Base-by-base conservation (phyloP, 2,113 vertebrate genomes). In the Macquaria australasica region DNA sequence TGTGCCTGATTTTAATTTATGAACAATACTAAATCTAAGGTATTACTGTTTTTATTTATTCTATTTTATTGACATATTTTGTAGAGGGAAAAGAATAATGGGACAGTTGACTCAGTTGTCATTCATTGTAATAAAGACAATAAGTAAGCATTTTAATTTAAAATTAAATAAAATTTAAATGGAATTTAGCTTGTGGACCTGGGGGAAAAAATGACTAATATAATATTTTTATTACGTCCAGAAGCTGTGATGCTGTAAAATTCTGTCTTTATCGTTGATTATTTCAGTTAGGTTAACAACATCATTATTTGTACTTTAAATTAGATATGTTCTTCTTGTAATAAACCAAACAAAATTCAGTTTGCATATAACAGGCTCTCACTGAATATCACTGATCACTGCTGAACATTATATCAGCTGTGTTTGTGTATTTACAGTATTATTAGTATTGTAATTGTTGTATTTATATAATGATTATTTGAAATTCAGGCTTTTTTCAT, bases 21-120 rank as follows among this genome's bases (percentile, higher is more conserved):
- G 28, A 69, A n/a, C 23, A 5, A 63, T 8, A 48, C 4, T 15
- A 72, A 31, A 28, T 21, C 41, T 4, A 72, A 15, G 56, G 6
- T 72, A 45, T 79, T n/a, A 68, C 4, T 25, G 5, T 53, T 79
- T 79, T 10, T 25, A 75, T 77, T 55, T 15, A 56, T 43, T 9
- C 31, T 28, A 45, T 76, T 60, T 58, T 37, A 1, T 41, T 31
- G 28, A 50, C 21, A 43, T 39, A 21, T 25, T 25, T 75, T 69
- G 12, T 11, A 34, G 6, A 43, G 25, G 4, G 1, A 79, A 50
- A 31, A 18, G 11, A 56, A 55, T 5, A 21, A 58, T 21, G 16
- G 16, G 23, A 25, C 28, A 25, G 51, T 9, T 55, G 55, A 41
- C 39, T 50, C 62, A 50, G 25, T 25, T 39, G 51, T 15, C 8